Conservation (phyloP, 2,797 vertebrate species). For the Artibeus jamaicensis region DNA sequence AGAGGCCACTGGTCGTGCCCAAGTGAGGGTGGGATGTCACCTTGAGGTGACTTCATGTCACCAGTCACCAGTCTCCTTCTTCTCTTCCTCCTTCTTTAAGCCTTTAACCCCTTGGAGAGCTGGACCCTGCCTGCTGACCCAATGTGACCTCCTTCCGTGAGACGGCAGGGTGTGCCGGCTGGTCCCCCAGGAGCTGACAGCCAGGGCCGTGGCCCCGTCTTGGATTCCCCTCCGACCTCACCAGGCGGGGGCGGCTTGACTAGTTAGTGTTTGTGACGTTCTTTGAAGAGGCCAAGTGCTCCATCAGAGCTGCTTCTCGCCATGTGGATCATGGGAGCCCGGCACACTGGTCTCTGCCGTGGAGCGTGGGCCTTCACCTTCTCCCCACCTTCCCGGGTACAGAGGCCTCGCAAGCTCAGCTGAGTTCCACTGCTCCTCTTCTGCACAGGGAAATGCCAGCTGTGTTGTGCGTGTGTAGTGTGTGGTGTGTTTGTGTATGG, state of each 20-base stretch:
- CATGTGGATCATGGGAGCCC: too few relatives aligned
- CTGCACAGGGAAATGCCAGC: neutral
- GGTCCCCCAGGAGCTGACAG: rapidly evolving
- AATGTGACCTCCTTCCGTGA: neutral
- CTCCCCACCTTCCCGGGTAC: neutral
- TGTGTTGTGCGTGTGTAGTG: neutral
- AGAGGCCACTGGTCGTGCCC: neutral
- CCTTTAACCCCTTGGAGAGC: neutral
- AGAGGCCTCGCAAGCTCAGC: neutral
- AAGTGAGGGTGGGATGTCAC: neutral
- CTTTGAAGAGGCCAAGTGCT: neutral
- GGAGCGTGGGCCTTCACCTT: rapidly evolving
- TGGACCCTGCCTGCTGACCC: neutral
- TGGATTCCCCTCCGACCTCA: neutral
- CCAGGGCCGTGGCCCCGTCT: neutral
- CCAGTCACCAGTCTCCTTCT: neutral
- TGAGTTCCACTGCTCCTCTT: neutral
- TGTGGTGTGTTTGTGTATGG: neutral
- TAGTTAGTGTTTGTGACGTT: neutral
- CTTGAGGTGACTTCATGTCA: neutral
- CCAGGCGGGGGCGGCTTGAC: neutral
- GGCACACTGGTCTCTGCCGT: neutral
- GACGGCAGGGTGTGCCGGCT: neutral
- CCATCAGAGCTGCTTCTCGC: neutral
- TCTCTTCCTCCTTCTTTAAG: neutral